These are phyloP conservation scores for Trogon melanurus DNA, from an alignment of 2,113 vertebrate genomes.

Conservation along the genomic window DNA sequence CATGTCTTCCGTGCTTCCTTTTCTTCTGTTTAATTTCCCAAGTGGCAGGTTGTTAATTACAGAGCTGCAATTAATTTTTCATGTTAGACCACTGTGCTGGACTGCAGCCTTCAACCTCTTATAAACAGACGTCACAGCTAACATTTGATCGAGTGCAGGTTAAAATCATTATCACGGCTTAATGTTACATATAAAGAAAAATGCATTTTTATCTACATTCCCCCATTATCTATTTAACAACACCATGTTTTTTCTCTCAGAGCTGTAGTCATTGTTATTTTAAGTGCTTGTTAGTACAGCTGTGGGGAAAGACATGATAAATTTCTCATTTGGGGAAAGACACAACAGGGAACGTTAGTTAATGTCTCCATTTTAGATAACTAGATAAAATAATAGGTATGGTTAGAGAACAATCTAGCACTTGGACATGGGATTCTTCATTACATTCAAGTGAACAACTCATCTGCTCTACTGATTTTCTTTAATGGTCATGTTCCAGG, in stretches of 20 bases:
- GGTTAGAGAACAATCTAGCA: background rate
- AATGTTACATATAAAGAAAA: constrained; percentile 63
- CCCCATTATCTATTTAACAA: constrained; percentile 41
- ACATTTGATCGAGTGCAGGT: constrained; percentile 49
- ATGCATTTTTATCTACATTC: constrained; percentile 67
- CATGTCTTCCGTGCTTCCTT: constrained; percentile 5
- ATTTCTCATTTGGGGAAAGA: constrained; percentile 60
- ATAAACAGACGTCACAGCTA: constrained; percentile 44
- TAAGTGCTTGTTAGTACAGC: constrained; percentile 66
- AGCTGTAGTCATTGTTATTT: constrained; percentile 62
- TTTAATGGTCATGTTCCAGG: background rate
- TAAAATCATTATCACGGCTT: constrained; percentile 62
- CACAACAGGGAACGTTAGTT: background rate
- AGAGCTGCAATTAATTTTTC: constrained; percentile 21
- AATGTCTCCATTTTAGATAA: constrained; percentile 32
- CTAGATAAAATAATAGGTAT: constrained; percentile 19
- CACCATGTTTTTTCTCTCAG: constrained; percentile 25
- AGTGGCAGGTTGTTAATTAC: constrained; percentile 26
- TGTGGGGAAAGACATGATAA: constrained; percentile 40
- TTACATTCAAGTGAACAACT: background rate
- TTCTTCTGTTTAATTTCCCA: constrained; percentile 19
- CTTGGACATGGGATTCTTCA: background rate
- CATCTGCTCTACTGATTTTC: background rate
- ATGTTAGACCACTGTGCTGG: constrained; percentile 44
- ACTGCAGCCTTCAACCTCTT: constrained; percentile 42